phyloP scores from a whole-genome alignment of 1,140 invertebrate genomes.

The Drosophila willistoni region DNA sequence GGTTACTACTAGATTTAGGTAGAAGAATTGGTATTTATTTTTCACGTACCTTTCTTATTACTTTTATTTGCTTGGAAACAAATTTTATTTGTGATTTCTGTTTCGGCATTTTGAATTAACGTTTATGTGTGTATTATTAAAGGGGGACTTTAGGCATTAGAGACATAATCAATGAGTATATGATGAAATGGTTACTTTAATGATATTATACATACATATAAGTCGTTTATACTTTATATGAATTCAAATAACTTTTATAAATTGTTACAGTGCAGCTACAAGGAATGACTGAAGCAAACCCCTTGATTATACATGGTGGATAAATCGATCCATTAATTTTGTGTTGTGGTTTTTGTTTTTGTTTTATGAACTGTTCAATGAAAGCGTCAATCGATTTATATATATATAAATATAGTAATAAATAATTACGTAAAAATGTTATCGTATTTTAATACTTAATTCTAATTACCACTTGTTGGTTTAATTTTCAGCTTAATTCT shows the following conservation, averaged over 20 bases:
- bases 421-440: conserved; percentile 80
- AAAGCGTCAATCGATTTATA: conserved; percentile 78
- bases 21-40: conserved; percentile 14
- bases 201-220: conserved; percentile 75
- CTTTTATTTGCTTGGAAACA: background rate
- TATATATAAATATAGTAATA: conserved; percentile 81
- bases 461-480: conserved; percentile 69
- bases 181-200: conserved; percentile 75
- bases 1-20: background rate
- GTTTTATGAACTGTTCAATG: conserved; percentile 63
- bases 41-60: conserved; percentile 11
- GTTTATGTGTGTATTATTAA: conserved; percentile 10
- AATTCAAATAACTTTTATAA: conserved; percentile 71
- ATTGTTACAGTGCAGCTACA: conserved; percentile 80
- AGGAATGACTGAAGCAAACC: conserved; percentile 79
- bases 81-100: conserved; percentile 6
- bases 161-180: conserved; percentile 49
- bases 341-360: background rate
- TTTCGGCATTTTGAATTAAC: background rate
- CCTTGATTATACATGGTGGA: conserved; percentile 73
- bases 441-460: conserved; percentile 68
- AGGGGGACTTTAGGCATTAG: conserved; percentile 38
- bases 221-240: conserved; percentile 68
- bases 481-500: conserved; percentile 62
- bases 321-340: conserved; percentile 68